phyloP scores from a whole-genome alignment of 2,888 invertebrate genomes.

The Cristatella mucedo region DNA sequence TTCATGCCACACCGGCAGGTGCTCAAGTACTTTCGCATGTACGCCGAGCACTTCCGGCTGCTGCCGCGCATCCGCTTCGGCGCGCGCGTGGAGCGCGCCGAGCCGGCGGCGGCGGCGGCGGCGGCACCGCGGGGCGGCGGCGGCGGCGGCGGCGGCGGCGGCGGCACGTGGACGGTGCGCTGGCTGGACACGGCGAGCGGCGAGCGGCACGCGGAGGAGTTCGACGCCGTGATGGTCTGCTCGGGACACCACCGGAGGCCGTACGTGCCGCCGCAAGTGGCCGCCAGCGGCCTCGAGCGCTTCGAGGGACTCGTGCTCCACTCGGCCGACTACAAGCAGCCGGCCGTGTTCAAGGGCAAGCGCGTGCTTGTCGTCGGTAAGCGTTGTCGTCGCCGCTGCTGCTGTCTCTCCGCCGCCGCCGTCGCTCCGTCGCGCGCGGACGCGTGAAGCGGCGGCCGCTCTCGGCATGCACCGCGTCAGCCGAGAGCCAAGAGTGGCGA shows the following conservation, averaged over 20 bases:
- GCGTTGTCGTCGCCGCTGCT: no score
- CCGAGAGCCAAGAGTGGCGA: no score
- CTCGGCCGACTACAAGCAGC: conserved; percentile 24
- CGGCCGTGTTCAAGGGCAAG: conserved; percentile 31
- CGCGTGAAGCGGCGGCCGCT: no score
- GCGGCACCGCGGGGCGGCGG: conserved; percentile 15
- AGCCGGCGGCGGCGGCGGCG: conserved; percentile 22
- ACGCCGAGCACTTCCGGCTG: conserved; percentile 27
- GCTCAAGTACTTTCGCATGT: conserved; percentile 29
- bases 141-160: no score
- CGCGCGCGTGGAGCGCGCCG: conserved; percentile 18
- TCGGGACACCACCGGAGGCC: conserved; percentile 41
- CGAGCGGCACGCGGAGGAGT: conserved; percentile 17
- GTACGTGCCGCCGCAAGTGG: conserved; percentile 29
- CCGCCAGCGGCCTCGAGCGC: conserved; percentile 32
- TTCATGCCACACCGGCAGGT: conserved; percentile 39
- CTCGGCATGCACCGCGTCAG: no score
- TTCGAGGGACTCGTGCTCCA: conserved; percentile 27
- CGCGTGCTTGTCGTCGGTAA: conserved; percentile 38
- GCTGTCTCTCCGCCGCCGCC: no score
- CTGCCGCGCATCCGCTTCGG: conserved; percentile 21
- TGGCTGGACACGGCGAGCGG: conserved; percentile 9
- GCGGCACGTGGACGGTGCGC: conserved; percentile 32
- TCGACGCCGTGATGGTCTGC: conserved; percentile 42
- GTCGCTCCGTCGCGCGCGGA: no score